These are phyloP conservation scores for Rhabdomys pumilio DNA, from an alignment of 2,797 vertebrate species.

Conservation along the genomic window DNA sequence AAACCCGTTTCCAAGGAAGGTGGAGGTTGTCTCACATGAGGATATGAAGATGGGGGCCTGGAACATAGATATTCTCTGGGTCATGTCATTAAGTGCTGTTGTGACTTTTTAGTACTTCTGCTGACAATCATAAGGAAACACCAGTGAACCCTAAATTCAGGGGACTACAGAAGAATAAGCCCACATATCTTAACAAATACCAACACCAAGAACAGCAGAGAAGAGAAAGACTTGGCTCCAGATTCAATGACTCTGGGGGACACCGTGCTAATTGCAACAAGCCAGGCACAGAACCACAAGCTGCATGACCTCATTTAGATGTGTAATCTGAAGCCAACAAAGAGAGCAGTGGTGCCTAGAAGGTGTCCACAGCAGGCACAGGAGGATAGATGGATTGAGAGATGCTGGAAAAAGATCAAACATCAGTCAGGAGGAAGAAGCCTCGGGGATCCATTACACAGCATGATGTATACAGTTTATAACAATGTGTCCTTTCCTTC, in stretches of 20 bases:
- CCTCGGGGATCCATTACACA: neutral
- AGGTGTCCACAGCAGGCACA: neutral
- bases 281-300: neutral
- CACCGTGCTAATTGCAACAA: neutral
- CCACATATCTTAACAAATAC: neutral
- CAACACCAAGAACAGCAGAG: neutral
- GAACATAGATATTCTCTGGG: conserved; percentile 19
- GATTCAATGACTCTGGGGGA: neutral
- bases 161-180: neutral
- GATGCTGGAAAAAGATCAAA: neutral
- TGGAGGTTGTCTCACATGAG: neutral
- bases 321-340: neutral
- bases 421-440: neutral
- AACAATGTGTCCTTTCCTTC: too few relatives aligned
- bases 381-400: too few relatives aligned
- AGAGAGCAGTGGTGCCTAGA: neutral
- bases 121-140: neutral
- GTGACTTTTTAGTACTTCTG: conserved; percentile 6
- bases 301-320: too few relatives aligned
- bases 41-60: neutral
- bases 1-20: neutral
- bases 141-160: neutral
- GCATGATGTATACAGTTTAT: neutral
- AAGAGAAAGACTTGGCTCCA: neutral
- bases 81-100: neutral